Evolutionary conservation across 2,888 invertebrate genomes (phyloP).

Genomic region (Rhagonycha fulva): DNA sequence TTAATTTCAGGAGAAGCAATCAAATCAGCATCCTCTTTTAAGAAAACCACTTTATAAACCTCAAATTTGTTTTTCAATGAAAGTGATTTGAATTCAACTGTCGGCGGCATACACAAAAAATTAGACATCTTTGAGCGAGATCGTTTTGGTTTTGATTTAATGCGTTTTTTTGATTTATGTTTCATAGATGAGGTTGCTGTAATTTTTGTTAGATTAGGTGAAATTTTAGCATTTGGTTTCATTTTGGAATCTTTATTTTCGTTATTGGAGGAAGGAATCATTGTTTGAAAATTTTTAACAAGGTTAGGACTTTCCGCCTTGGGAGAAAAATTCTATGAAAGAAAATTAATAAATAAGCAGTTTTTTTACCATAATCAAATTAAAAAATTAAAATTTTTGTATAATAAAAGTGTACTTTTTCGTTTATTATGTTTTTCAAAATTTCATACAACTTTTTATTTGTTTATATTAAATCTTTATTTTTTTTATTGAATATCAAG

Average conservation of each 20-base stretch:
- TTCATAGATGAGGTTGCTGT: not conserved
- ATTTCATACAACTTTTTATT: too few relatives aligned
- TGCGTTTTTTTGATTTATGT: not conserved
- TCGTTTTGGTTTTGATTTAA: not conserved
- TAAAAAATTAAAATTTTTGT: not conserved
- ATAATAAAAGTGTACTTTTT: too few relatives aligned
- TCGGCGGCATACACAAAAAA: not conserved
- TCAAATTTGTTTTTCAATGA: not conserved
- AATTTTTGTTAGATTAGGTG: not conserved
- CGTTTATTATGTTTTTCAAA: too few relatives aligned
- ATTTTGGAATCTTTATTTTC: not conserved
- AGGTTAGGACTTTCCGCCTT: not conserved
- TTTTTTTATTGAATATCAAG: too few relatives aligned
- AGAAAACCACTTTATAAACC: not conserved
- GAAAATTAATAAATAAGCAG: not conserved
- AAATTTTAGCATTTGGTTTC: not conserved
- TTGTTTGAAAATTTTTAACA: not conserved
- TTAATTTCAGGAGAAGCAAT: not conserved
- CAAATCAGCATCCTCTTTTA: not conserved
- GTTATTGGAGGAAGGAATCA: not conserved
- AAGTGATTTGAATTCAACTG: not conserved
- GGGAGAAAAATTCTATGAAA: not conserved
- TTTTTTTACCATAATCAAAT: not conserved
- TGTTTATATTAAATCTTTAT: not conserved
- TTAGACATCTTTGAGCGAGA: not conserved